Evolutionary conservation across 2,797 vertebrate species (phyloP).

Genomic region (Anomalospiza imberbis): DNA sequence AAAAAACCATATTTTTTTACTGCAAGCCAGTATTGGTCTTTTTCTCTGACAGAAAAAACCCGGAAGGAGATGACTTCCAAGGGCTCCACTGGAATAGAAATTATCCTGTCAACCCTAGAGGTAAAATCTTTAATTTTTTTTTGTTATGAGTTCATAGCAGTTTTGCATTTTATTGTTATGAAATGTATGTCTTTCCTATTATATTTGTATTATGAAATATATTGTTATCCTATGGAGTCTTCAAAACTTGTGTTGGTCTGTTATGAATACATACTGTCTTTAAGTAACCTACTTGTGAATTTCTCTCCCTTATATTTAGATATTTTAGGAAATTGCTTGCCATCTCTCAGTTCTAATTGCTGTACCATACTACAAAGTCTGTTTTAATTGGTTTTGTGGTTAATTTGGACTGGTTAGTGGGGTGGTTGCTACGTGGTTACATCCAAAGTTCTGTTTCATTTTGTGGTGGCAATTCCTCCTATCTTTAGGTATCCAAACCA

Average conservation of each 20-base stretch:
- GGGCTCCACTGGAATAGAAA: constrained; percentile 91
- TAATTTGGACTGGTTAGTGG: neutral
- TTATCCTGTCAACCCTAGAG: constrained; percentile 90
- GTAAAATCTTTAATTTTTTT: constrained; percentile 66
- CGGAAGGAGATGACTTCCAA: constrained; percentile 94
- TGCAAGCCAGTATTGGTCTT: neutral
- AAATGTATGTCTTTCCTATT: neutral
- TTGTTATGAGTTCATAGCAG: neutral
- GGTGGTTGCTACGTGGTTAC: neutral
- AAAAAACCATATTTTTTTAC: rapidly evolving
- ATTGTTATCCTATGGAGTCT: neutral
- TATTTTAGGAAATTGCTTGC: neutral
- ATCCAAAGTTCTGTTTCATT: neutral
- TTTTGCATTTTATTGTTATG: neutral
- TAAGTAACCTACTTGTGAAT: neutral
- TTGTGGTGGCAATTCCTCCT: neutral
- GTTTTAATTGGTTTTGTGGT: neutral
- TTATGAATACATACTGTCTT: neutral
- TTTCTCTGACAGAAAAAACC: constrained; percentile 89
- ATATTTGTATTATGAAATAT: neutral
- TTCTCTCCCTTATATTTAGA: neutral
- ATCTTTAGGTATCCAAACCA: neutral
- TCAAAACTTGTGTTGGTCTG: neutral
- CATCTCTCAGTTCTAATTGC: neutral
- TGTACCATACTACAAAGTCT: neutral